Percentiles rank a stretch among this genome's conserved stretches.
phyloP scores from a whole-genome alignment of 2,888 invertebrate species.

The Cataglyphis livida region DNA sequence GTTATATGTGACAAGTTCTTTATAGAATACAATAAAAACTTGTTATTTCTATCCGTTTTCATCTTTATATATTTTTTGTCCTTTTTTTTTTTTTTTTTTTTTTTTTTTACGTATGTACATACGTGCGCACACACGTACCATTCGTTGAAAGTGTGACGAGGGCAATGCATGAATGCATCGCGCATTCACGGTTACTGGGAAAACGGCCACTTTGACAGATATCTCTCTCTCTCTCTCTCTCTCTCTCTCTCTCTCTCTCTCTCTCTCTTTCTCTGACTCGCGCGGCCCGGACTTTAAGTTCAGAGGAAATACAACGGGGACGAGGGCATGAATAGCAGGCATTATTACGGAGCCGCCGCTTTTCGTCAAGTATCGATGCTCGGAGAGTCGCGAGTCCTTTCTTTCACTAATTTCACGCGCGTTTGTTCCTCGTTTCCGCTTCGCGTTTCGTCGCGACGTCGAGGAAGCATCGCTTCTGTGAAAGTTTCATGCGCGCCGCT shows the following conservation, averaged over 20 bases:
- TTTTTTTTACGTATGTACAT: not conserved
- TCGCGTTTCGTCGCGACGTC: slow-evolving; percentile 13
- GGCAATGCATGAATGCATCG: slow-evolving; percentile 28
- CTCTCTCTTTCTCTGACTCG: slow-evolving; percentile 57
- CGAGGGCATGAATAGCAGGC: slow-evolving; percentile 66
- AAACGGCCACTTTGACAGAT: slow-evolving; percentile 56
- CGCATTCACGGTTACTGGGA: slow-evolving; percentile 38
- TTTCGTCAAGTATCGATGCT: slow-evolving; percentile 56
- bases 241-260: slow-evolving; percentile 55
- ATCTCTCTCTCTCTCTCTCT: slow-evolving; percentile 54
- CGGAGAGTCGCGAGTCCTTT: not conserved
- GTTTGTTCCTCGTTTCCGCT: not conserved
- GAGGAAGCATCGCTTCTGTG: slow-evolving; percentile 14
- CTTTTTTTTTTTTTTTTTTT: not conserved
- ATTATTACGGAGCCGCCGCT: slow-evolving; percentile 57
- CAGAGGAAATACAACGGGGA: slow-evolving; percentile 55
- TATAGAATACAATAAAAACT: slow-evolving; percentile 27
- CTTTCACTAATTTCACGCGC: not conserved
- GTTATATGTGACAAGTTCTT: slow-evolving; percentile 33
- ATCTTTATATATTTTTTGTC: slow-evolving; percentile 4
- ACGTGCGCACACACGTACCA: slow-evolving; percentile 13
- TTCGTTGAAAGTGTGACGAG: slow-evolving; percentile 59
- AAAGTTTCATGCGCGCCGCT: slow-evolving; percentile 22
- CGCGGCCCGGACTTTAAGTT: slow-evolving; percentile 9
- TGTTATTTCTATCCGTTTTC: not conserved